phyloP scores from a whole-genome alignment of 1,140 invertebrate species.

The Drosophila lowei region DNA sequence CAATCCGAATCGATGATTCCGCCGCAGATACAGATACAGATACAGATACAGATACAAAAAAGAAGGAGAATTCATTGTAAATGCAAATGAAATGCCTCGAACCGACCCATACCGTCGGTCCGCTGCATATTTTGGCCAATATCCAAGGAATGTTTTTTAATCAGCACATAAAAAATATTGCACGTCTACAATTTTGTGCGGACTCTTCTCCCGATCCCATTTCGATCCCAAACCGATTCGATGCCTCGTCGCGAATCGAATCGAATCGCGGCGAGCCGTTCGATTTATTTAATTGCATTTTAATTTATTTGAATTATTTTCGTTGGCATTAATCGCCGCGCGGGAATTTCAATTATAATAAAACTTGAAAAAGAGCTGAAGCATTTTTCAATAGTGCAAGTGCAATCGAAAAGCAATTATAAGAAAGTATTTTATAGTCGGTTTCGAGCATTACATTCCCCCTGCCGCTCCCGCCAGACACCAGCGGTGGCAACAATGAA shows the following conservation, averaged over 20 bases:
- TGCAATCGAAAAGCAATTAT: constrained; percentile 79
- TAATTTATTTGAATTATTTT: constrained; percentile 82
- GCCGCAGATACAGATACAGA: constrained; percentile 50
- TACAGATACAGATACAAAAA: constrained; percentile 19
- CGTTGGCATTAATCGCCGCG: constrained; percentile 73
- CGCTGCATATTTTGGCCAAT: constrained; percentile 81
- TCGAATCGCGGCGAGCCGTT: constrained; percentile 54
- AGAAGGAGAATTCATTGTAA: constrained; percentile 40
- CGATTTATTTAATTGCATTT: constrained; percentile 82
- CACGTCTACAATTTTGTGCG: constrained; percentile 72
- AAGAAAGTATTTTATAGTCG: constrained; percentile 80
- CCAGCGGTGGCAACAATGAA: constrained; percentile 28
- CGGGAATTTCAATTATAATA: constrained; percentile 79
- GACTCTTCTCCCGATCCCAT: constrained; percentile 29
- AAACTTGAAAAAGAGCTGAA: constrained; percentile 72
- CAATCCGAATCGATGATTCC: constrained; percentile 76
- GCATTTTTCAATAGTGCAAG: constrained; percentile 76
- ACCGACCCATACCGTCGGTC: constrained; percentile 27
- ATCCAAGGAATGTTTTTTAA: constrained; percentile 83
- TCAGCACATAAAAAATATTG: constrained; percentile 82
- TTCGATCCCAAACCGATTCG: constrained; percentile 3
- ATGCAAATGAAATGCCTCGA: constrained; percentile 71
- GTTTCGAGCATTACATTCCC: constrained; percentile 51
- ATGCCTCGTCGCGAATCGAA: constrained; percentile 16
- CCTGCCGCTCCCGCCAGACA: neutral